Base-by-base conservation (phyloP, 2,888 invertebrate species). In the Diplazon laetatorius region DNA sequence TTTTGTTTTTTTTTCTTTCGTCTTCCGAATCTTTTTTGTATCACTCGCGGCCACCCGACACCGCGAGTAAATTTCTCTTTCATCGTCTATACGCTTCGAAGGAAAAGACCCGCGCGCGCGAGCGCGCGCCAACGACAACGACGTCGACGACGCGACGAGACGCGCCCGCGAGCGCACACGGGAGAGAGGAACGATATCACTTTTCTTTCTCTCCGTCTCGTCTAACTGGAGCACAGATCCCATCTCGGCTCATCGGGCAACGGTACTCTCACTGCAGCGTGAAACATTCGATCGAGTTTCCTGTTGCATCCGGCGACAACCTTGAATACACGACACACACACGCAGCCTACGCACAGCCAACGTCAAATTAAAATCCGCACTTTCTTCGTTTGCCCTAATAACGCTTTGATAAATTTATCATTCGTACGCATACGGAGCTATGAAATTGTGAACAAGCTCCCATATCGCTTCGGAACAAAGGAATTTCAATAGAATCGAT, bases 31-130 rank as follows among this genome's bases (percentile, higher is more conserved):
- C 6, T 52, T 42, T 52, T 63, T 71, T 35, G 30, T 52, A 1
- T 44, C 12, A 50, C 25, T 30, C 46, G n/a, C n/a, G 57, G 60
- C 22, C 44, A 63, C 59, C 35, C 82, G 78, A 83, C 80, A 80
- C 86, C 80, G 77, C 83, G 83, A 82, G 83, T 82, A 84, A 85
- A 88, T 90, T 90, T 90, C 89, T 89, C 89, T 90, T 90, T 90
- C 89, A 85, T 88, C 84, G 55, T 39, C 30, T 35, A n/a, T n/a
- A 35, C 70, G 22, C 39, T 39, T 10, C n/a, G 77, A 78, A 82
- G 82, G 80, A 72, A 80, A 63, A 25, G 65, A 44, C 50, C 30
- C 6, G n/a, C n/a, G n/a, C n/a, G n/a, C n/a, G n/a, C n/a, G n/a
- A 5, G 30, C 30, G 30, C 69, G 52, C 66, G 66, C 50, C 71